A percentile compares a stretch with the other conserved stretches of the same genome.
Evolutionary conservation across 2,797 vertebrate species (phyloP).

Genomic region (Heterohyrax brucei): DNA sequence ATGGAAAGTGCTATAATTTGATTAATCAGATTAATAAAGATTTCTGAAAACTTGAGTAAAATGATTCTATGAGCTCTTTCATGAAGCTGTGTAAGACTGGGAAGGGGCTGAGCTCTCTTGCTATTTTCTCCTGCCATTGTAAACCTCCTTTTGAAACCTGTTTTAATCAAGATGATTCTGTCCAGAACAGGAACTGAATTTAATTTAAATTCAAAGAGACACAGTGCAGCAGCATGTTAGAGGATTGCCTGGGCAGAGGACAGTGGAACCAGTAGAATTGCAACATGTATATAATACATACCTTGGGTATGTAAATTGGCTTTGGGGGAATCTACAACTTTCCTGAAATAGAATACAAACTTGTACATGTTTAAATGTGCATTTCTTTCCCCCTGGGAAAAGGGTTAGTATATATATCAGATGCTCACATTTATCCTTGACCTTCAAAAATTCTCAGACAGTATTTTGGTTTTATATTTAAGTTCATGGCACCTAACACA

Average conservation of each 20-base stretch:
- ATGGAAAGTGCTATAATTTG: constrained; percentile 50
- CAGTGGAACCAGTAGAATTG: neutral
- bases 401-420: neutral
- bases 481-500: neutral
- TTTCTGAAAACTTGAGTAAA: constrained; percentile 64
- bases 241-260: neutral
- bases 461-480: neutral
- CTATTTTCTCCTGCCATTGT: neutral
- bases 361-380: neutral
- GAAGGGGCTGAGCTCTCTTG: neutral
- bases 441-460: neutral
- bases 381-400: neutral
- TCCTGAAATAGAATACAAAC: neutral
- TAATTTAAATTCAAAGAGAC: constrained; percentile 55
- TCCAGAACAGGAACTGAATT: constrained; percentile 47
- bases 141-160: neutral
- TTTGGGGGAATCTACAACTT: neutral
- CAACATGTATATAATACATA: accelerated
- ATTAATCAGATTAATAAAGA: constrained; percentile 51
- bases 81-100: constrained; percentile 34
- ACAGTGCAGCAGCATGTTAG: neutral
- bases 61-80: constrained; percentile 13
- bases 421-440: constrained; percentile 3
- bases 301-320: neutral
- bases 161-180: constrained; percentile 43